Conservation (phyloP, 2,113 vertebrate species). For the Cebidichthys violaceus region DNA sequence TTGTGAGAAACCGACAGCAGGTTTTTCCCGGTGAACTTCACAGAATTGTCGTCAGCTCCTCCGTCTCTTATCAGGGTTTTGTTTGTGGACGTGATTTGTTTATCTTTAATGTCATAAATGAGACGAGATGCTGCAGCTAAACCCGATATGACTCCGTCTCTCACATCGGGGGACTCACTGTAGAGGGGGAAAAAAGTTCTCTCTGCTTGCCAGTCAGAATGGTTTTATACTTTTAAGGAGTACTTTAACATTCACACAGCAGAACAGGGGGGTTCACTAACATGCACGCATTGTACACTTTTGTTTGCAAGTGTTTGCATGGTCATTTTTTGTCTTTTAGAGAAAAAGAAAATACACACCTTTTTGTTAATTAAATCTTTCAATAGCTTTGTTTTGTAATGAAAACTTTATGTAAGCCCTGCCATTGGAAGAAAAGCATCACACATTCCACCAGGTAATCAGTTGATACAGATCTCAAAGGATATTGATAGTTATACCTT, state of each 20-base stretch:
- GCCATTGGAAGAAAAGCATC: too few relatives aligned
- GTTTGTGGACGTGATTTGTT: neutral
- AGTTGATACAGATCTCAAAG: neutral
- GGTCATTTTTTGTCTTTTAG: neutral
- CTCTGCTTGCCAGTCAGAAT: neutral
- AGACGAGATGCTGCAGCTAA: neutral
- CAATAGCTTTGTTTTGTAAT: neutral
- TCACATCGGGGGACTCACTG: neutral
- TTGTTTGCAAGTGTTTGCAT: neutral
- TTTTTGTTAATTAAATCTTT: neutral
- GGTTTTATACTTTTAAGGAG: neutral
- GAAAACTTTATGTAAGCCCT: neutral
- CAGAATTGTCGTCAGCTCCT: neutral
- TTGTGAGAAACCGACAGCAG: neutral
- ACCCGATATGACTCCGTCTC: neutral
- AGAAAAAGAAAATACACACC: neutral
- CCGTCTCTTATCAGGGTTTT: neutral
- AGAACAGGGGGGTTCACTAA: neutral
- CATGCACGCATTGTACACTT: neutral
- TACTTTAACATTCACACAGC: neutral
- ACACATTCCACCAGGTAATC: neutral
- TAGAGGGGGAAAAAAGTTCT: neutral
- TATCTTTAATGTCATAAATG: slow-evolving; percentile 1
- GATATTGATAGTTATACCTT: neutral
- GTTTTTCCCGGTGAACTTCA: neutral